Evolutionary conservation across 2,888 invertebrate genomes (phyloP).

Genomic region (Folsomia candida): DNA sequence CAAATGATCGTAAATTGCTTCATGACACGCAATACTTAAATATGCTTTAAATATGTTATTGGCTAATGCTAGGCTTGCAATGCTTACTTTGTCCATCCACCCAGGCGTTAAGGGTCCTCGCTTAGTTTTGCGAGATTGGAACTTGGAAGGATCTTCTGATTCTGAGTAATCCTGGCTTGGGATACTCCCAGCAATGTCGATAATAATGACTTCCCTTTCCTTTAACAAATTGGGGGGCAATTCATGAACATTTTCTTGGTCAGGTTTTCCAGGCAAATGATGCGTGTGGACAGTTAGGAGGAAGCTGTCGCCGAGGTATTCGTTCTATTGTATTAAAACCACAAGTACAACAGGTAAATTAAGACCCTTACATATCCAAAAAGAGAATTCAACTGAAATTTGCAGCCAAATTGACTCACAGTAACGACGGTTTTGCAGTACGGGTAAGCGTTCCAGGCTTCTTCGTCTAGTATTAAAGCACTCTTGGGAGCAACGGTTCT

Average conservation of each 20-base stretch:
- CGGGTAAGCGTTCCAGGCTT: conserved; percentile 99
- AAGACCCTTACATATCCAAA: too few relatives aligned
- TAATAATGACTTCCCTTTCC: conserved; percentile 80
- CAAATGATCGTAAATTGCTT: background rate
- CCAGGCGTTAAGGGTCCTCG: conserved; percentile 82
- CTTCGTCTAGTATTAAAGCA: conserved; percentile 93
- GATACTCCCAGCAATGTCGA: conserved; percentile 85
- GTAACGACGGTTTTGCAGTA: conserved; percentile 95
- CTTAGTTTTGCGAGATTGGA: conserved; percentile 87
- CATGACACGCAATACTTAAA: too few relatives aligned
- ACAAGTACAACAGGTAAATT: too few relatives aligned
- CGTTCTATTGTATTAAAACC: too few relatives aligned
- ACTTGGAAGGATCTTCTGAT: conserved; percentile 80
- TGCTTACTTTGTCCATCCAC: conserved; percentile 69
- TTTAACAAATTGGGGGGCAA: conserved; percentile 84
- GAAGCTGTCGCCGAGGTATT: conserved; percentile 74
- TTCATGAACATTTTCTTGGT: conserved; percentile 86
- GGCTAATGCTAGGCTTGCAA: too few relatives aligned
- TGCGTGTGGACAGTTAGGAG: conserved; percentile 90
- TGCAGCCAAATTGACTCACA: conserved; percentile 61
- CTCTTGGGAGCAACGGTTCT: conserved; percentile 91
- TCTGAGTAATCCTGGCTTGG: conserved; percentile 79
- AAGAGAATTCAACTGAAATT: background rate
- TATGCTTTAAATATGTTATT: background rate
- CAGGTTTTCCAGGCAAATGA: conserved; percentile 83